phyloP scores from a whole-genome alignment of 2,113 vertebrate genomes.

The Anoplopoma fimbria region DNA sequence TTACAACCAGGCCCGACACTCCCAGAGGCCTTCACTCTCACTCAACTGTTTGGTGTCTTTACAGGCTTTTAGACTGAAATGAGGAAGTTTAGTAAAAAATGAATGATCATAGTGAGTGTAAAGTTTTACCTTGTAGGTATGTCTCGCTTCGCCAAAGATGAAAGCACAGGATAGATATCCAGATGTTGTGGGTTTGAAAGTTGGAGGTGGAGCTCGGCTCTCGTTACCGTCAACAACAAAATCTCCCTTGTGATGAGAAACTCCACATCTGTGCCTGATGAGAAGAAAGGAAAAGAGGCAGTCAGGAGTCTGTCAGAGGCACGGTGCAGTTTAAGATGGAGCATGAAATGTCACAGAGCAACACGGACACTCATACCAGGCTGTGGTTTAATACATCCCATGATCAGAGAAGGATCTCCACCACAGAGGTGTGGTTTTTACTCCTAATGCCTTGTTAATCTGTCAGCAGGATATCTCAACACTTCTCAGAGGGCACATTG shows the following conservation, averaged over 20 bases:
- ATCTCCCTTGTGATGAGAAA: slow-evolving; percentile 80
- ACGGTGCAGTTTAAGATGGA: neutral
- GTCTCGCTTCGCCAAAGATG: slow-evolving; percentile 70
- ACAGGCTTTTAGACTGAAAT: neutral
- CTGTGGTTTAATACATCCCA: neutral
- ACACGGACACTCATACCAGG: neutral
- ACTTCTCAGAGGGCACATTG: slow-evolving; percentile 36
- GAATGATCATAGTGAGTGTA: neutral
- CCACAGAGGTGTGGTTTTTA: slow-evolving; percentile 41
- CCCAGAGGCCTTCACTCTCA: neutral
- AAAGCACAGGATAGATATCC: slow-evolving; percentile 77
- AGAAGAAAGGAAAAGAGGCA: neutral
- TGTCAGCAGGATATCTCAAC: slow-evolving; percentile 57
- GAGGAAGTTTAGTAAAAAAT: neutral
- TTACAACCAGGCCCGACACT: neutral
- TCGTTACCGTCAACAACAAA: slow-evolving; percentile 58
- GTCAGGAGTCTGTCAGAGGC: neutral
- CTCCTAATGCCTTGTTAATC: slow-evolving; percentile 57
- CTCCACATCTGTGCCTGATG: slow-evolving; percentile 77
- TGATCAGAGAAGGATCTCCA: neutral
- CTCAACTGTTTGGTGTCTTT: neutral
- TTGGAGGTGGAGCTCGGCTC: slow-evolving; percentile 85
- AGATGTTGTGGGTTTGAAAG: slow-evolving; percentile 79
- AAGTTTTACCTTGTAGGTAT: slow-evolving; percentile 78
- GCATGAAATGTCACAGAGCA: slow-evolving; percentile 14